Conservation (phyloP, 2,113 vertebrate species). For the Coryphaenoides rupestris region DNA sequence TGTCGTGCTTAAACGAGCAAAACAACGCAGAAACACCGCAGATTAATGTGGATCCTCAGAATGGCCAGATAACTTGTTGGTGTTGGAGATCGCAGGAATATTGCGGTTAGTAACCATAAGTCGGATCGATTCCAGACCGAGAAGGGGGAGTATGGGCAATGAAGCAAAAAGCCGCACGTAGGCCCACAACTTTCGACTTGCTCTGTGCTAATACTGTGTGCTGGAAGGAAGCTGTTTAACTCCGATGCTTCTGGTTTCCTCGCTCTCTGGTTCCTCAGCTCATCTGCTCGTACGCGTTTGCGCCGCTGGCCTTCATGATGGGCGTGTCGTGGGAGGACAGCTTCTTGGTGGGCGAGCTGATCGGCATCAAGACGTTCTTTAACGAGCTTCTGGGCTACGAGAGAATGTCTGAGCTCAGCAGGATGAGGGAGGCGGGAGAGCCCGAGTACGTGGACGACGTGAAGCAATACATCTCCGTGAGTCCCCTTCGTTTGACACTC, state of each 20-base stretch:
- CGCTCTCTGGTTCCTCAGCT: constrained; percentile 58
- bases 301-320: constrained; percentile 90
- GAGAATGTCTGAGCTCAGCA: constrained; percentile 75
- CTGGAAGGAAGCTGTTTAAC: not conserved
- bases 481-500: too few species aligned
- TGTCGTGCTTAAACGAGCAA: too few species aligned
- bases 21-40: too few species aligned
- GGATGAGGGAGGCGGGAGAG: constrained; percentile 70
- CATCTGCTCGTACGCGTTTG: constrained; percentile 85
- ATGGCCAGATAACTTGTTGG: too few species aligned
- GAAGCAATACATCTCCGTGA: constrained; percentile 77
- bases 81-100: too few species aligned
- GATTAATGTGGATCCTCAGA: too few species aligned
- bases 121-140: too few species aligned
- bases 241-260: not conserved
- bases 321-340: constrained; percentile 88
- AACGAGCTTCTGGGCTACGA: constrained; percentile 89
- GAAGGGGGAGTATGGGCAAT: too few species aligned
- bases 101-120: too few species aligned
- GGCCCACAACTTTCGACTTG: too few species aligned
- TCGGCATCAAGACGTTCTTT: constrained; percentile 87
- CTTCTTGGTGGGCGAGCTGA: constrained; percentile 81
- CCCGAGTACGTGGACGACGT: constrained; percentile 75
- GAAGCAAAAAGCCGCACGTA: too few species aligned
- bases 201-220: too few species aligned